Base-by-base conservation (phyloP, 1,140 invertebrate species). In the Drosophila triauraria region DNA sequence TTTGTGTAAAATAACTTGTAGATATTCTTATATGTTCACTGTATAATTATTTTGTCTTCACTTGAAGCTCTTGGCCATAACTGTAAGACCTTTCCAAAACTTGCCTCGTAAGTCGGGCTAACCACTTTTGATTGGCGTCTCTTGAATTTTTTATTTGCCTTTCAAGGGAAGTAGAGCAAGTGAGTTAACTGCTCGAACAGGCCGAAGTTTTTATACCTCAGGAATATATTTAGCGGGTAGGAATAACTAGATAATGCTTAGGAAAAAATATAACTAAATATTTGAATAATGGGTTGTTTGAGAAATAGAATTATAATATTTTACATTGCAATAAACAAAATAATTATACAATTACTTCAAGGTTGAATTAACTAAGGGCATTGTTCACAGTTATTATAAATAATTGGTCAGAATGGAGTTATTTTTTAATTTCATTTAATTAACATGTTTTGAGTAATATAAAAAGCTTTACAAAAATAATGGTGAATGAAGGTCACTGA, bases 341-440 rank as follows among this genome's bases (percentile, higher is more conserved):
- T 30, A 30, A 30, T 30, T 30, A 30, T 30, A 6, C 6, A 38
- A 38, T 20, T 38, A 38, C 15, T 54, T 23, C 32, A 38, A 54
- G 51, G n/a, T 35, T 20, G 5, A 53, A 35, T 53, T 35, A 13
- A 32, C 10, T 8, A 20, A 20, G 10, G 50, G 30, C 17, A 32
- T 38, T 12, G 12, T 32, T 54, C 17, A 13, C 12, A 12, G 4
- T 38, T 13, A 38, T 13, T 38, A 38, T 13, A 38, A 38, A 23
- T 23, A 8, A 23, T 23, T 54, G 35, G 4, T 38, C 7, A 35
- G 17, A 51, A 51, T 51, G 4, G 4, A 4, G 0, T 17, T 30
- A 20, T 20, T n/a, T 50, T 51, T 51, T 51, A 38, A 54, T 54
- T 23, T 1, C 10, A 38, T 54, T 54, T 23, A 54, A 15, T 54